phyloP scores from a whole-genome alignment of 2,113 vertebrate species.

The Pogonocichla stellata region DNA sequence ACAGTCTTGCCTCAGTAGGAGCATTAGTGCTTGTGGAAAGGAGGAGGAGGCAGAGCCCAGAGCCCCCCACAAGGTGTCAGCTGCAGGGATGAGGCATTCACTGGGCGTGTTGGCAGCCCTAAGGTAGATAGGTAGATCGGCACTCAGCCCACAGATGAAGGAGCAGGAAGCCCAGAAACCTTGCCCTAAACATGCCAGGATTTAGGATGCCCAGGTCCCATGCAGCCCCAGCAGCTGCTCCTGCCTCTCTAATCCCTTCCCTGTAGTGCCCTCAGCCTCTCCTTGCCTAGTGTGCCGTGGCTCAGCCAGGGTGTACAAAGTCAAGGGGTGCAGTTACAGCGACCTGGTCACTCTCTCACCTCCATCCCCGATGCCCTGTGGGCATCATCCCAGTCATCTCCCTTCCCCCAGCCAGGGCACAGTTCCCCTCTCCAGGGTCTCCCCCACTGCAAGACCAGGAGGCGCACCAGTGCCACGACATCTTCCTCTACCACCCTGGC shows the following conservation, averaged over 20 bases:
- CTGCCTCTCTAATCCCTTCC: background rate
- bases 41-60: background rate
- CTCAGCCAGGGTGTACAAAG: background rate
- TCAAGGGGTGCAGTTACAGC: background rate
- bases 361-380: background rate
- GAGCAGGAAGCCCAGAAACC: background rate
- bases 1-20: background rate
- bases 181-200: fast-evolving
- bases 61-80: fast-evolving
- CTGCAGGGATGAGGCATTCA: background rate
- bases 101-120: background rate
- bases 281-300: background rate
- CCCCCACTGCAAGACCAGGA: background rate
- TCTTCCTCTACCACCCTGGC: background rate
- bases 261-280: background rate
- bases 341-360: background rate
- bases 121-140: background rate
- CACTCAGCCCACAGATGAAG: background rate
- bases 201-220: background rate
- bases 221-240: background rate
- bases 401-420: background rate
- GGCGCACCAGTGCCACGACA: background rate
- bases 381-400: background rate
- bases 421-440: background rate
- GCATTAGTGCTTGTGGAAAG: background rate